phyloP scores from a whole-genome alignment of 2,113 vertebrate genomes.

The rabbit (Oryctolagus cuniculus) region DNA sequence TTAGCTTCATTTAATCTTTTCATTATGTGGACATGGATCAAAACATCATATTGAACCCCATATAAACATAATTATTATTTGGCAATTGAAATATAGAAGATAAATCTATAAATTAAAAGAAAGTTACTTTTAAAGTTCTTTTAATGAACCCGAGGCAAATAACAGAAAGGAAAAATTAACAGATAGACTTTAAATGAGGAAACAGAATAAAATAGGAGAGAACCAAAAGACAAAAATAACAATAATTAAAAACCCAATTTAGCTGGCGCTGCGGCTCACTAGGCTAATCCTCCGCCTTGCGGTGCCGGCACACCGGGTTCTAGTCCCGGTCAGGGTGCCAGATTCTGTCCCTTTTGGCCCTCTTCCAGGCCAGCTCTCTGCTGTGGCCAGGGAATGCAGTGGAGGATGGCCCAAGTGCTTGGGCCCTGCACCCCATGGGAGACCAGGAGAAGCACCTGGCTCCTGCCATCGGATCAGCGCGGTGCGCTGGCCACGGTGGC shows the following conservation, averaged over 20 bases:
- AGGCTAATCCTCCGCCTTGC: too few relatives aligned
- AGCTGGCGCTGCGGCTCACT: too few relatives aligned
- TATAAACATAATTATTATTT: not conserved
- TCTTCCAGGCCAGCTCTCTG: too few relatives aligned
- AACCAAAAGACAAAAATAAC: not conserved
- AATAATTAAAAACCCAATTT: constrained; percentile 4
- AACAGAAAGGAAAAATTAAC: constrained; percentile 23
- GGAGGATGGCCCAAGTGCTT: too few relatives aligned
- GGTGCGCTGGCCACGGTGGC: too few relatives aligned
- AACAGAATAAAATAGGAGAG: not conserved
- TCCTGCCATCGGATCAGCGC: too few relatives aligned
- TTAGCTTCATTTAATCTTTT: constrained; percentile 1
- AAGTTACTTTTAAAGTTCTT: constrained; percentile 14
- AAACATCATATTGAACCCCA: not conserved
- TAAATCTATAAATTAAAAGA: constrained; percentile 37
- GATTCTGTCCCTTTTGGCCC: too few relatives aligned
- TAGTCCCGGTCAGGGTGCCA: too few relatives aligned
- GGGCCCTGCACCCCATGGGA: too few relatives aligned
- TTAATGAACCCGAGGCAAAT: not conserved
- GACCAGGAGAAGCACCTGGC: too few relatives aligned
- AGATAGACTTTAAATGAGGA: constrained; percentile 22
- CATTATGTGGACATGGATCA: not conserved
- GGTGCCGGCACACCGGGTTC: too few relatives aligned
- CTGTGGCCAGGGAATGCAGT: too few relatives aligned
- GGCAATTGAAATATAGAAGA: not conserved